Percentiles rank a stretch among this genome's conserved stretches.
phyloP scores from a whole-genome alignment of 2,113 vertebrate species.

The Tyrannus savana region DNA sequence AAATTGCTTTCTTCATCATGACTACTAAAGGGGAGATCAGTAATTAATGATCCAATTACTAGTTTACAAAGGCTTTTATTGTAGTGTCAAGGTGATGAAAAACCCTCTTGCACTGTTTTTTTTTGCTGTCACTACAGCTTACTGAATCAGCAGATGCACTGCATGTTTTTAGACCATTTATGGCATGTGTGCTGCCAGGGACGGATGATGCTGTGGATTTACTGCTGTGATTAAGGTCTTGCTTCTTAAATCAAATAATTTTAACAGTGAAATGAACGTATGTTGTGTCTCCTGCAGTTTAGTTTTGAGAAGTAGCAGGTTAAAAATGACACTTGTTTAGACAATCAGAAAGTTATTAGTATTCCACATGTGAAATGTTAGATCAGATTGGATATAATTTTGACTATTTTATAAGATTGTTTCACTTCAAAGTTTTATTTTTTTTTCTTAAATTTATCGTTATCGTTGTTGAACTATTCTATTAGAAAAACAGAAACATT shows the following conservation, averaged over 20 bases:
- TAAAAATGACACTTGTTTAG: background rate
- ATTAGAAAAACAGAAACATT: background rate
- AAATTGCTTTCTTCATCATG: constrained; percentile 31
- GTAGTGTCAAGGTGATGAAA: constrained; percentile 86
- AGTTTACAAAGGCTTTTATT: constrained; percentile 86
- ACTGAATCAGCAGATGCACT: constrained; percentile 80
- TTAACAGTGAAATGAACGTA: constrained; percentile 46
- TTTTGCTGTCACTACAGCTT: constrained; percentile 48
- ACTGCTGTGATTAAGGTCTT: constrained; percentile 69
- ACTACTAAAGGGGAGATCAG: constrained; percentile 80
- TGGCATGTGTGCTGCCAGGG: background rate
- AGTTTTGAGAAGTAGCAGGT: background rate
- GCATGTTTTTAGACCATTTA: background rate
- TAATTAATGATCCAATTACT: constrained; percentile 90
- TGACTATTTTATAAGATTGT: background rate
- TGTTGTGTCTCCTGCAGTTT: constrained; percentile 50
- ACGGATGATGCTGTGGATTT: constrained; percentile 76
- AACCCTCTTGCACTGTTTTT: constrained; percentile 62
- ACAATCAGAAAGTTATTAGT: background rate
- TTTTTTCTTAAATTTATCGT: background rate
- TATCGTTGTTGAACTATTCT: background rate
- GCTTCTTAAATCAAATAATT: constrained; percentile 47
- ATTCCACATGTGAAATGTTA: background rate
- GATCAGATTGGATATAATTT: background rate
- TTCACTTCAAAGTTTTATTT: background rate